Percentiles rank a stretch among this genome's conserved stretches.
Conservation (phyloP, 2,113 vertebrate species). For the Oncorhynchus gorbuscha region DNA sequence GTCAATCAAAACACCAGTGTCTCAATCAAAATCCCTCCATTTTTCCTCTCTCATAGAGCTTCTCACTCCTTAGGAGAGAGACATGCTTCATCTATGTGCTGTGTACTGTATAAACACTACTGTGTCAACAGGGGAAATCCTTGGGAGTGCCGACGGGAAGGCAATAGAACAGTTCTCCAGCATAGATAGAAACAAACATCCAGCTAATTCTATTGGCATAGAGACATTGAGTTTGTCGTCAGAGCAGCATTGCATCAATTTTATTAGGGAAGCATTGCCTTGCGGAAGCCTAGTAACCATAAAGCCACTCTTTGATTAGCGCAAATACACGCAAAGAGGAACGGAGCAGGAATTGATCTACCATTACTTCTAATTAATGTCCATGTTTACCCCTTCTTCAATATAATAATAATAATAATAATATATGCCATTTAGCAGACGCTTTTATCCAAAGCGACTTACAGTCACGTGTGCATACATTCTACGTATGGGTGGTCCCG, state of each 20-base stretch:
- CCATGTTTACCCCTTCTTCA: conserved; percentile 15
- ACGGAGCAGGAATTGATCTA: conserved; percentile 52
- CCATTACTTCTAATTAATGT: conserved; percentile 53
- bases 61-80: conserved; percentile 42
- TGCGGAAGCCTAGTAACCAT: conserved; percentile 46
- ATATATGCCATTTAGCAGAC: too few species aligned
- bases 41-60: conserved; percentile 46
- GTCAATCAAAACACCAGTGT: conserved; percentile 41
- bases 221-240: conserved; percentile 49
- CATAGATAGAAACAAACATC: conserved; percentile 49
- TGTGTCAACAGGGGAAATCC: conserved; percentile 16
- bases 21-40: conserved; percentile 53
- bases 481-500: too few species aligned
- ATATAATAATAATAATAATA: too few species aligned
- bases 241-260: conserved; percentile 46
- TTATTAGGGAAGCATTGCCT: conserved; percentile 45
- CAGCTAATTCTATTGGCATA: conserved; percentile 55
- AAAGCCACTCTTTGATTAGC: conserved; percentile 56
- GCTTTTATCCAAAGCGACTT: too few species aligned
- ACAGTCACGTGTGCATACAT: too few species aligned
- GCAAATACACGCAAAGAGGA: conserved; percentile 49
- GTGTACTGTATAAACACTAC: conserved; percentile 50
- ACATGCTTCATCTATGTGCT: conserved; percentile 39
- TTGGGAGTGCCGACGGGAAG: conserved; percentile 49
- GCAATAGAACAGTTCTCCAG: conserved; percentile 56